phyloP scores from a whole-genome alignment of 2,888 invertebrate species.

The Lepas anatifera region DNA sequence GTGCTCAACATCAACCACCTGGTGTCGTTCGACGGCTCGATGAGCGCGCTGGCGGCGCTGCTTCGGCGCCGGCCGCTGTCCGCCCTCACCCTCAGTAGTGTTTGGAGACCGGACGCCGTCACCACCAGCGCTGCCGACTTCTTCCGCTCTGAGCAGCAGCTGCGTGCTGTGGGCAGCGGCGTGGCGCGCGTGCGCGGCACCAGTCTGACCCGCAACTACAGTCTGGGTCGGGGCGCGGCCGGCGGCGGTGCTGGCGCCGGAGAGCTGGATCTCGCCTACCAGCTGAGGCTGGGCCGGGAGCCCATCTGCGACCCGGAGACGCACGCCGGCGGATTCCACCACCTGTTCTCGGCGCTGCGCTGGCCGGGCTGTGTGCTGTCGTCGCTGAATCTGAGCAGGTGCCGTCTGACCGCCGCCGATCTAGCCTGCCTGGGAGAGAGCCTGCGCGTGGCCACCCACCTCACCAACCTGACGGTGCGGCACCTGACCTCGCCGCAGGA shows the following conservation, averaged over 20 bases:
- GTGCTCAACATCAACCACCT: conserved; percentile 43
- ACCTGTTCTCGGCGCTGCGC: conserved; percentile 38
- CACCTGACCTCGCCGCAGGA: conserved; percentile 43
- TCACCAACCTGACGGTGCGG: conserved; percentile 43
- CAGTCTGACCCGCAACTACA: conserved; percentile 24
- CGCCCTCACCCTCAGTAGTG: conserved; percentile 41
- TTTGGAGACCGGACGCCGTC: conserved; percentile 41
- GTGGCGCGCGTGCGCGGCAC: conserved; percentile 31
- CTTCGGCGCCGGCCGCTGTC: conserved; percentile 39
- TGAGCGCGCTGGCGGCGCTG: conserved; percentile 40
- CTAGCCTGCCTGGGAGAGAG: conserved; percentile 45
- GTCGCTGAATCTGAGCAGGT: conserved; percentile 44
- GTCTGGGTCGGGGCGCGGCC: conserved; percentile 21
- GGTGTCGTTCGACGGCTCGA: conserved; percentile 31
- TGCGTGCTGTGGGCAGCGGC: conserved; percentile 41
- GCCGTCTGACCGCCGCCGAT: conserved; percentile 42
- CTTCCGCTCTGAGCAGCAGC: conserved; percentile 24
- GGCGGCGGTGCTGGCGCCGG: too few species aligned
- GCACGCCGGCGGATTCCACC: conserved; percentile 28
- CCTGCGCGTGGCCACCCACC: conserved; percentile 39
- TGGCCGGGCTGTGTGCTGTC: conserved; percentile 41
- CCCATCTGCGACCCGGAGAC: conserved; percentile 12
- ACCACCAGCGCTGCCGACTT: not conserved
- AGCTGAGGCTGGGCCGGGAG: conserved; percentile 13
- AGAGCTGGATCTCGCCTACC: conserved; percentile 10